Evolutionary conservation across 2,797 vertebrate species (phyloP).

Genomic region (Sebastes glaucus): DNA sequence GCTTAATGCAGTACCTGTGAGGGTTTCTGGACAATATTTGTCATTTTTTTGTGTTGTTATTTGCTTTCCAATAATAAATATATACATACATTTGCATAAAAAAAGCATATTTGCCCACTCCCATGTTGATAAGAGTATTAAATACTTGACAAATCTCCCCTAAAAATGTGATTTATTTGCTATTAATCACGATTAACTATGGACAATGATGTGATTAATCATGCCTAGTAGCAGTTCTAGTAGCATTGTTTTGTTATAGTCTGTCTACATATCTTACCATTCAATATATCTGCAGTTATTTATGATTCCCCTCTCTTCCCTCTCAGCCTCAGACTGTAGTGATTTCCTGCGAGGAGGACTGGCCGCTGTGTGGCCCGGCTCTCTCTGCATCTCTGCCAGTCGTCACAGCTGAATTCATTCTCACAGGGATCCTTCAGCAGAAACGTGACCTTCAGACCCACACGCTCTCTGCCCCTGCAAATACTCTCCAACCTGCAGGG

Average conservation of each 20-base stretch:
- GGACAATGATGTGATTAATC: too few relatives aligned
- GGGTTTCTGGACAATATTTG: too few relatives aligned
- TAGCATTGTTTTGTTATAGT: neutral
- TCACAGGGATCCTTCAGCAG: slow-evolving; percentile 91
- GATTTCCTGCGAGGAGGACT: slow-evolving; percentile 88
- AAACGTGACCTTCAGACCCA: slow-evolving; percentile 79
- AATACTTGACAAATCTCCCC: too few relatives aligned
- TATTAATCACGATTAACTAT: too few relatives aligned
- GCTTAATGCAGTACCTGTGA: too few relatives aligned
- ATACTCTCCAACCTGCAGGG: slow-evolving; percentile 13
- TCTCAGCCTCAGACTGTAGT: slow-evolving; percentile 85
- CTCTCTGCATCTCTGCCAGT: slow-evolving; percentile 80
- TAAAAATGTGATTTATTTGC: too few relatives aligned
- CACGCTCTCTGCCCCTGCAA: slow-evolving; percentile 55
- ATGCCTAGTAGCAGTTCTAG: too few relatives aligned
- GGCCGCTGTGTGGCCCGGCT: slow-evolving; percentile 77
- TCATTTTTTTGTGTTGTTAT: too few relatives aligned
- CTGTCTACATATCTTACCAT: neutral
- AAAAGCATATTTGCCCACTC: too few relatives aligned
- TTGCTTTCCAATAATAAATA: too few relatives aligned
- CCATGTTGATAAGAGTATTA: too few relatives aligned
- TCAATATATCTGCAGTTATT: neutral
- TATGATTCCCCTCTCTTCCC: neutral
- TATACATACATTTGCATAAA: too few relatives aligned
- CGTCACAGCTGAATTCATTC: slow-evolving; percentile 87